Evolutionary conservation across 2,888 invertebrate genomes (phyloP).

Genomic region (Euzetes globulus): DNA sequence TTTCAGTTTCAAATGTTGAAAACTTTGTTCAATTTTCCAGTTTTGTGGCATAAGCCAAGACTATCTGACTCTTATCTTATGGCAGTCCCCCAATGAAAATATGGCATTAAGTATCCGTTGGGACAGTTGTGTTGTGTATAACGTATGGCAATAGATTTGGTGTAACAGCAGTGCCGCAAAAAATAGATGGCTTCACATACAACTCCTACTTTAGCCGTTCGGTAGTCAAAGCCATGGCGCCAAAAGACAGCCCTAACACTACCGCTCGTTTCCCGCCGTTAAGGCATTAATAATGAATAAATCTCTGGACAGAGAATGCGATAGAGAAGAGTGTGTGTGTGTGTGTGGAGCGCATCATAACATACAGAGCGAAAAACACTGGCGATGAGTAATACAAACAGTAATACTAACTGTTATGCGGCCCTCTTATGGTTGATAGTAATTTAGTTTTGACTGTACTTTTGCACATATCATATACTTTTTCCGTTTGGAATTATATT

Average conservation of each 20-base stretch:
- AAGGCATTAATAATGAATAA: conserved; percentile 25
- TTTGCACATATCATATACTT: conserved; percentile 10
- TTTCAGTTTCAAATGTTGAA: not conserved
- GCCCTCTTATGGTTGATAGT: conserved; percentile 12
- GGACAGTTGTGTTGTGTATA: conserved; percentile 21
- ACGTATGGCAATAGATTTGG: not conserved
- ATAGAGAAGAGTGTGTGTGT: not conserved
- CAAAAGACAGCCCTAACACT: not conserved
- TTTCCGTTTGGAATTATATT: not conserved
- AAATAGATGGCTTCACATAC: not conserved
- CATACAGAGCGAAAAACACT: not conserved
- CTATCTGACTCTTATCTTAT: too few species aligned
- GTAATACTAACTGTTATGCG: conserved; percentile 3
- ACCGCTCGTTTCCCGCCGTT: conserved; percentile 20
- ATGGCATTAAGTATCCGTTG: conserved; percentile 20
- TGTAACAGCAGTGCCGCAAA: conserved; percentile 15
- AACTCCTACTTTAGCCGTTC: not conserved
- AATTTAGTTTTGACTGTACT: conserved; percentile 10
- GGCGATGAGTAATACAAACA: conserved; percentile 14
- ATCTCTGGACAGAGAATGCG: not conserved
- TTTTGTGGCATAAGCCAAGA: not conserved
- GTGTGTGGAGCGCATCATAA: not conserved
- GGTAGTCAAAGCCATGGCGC: not conserved
- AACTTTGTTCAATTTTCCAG: not conserved
- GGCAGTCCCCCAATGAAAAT: not conserved